Conservation (phyloP, 1,140 invertebrate genomes). For the Atta cephalotes region DNA sequence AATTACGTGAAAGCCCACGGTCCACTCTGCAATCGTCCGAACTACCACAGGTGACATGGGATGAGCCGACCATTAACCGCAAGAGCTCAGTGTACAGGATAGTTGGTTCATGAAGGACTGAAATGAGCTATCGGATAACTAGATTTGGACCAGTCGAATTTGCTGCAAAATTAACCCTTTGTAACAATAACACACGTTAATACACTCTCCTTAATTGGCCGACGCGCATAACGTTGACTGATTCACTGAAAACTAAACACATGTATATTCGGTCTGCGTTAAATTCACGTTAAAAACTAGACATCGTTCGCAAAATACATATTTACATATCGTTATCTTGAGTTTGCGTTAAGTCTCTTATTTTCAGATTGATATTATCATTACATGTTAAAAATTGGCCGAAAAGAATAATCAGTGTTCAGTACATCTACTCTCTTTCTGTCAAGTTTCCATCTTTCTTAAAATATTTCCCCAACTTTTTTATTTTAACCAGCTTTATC, state of each 20-base stretch:
- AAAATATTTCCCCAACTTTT: conserved; percentile 17
- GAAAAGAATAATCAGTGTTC: neutral
- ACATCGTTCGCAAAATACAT: neutral
- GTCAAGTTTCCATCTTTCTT: neutral
- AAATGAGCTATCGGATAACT: conserved; percentile 55
- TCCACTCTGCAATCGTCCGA: conserved; percentile 67
- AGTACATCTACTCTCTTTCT: neutral
- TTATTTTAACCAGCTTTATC: neutral
- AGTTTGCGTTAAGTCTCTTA: neutral
- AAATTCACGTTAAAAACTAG: neutral
- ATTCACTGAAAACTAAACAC: conserved; percentile 12
- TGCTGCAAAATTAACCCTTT: conserved; percentile 66
- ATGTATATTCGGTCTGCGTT: neutral
- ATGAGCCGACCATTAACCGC: conserved; percentile 70
- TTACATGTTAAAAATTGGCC: neutral
- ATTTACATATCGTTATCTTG: conserved; percentile 23
- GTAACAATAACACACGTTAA: conserved; percentile 43
- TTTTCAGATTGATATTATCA: neutral
- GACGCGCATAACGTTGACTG: neutral
- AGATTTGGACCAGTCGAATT: conserved; percentile 65
- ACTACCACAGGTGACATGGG: conserved; percentile 62
- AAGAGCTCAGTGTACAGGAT: conserved; percentile 65
- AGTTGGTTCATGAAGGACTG: conserved; percentile 8
- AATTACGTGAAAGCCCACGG: conserved; percentile 66
- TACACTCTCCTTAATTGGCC: conserved; percentile 60